Evolutionary conservation across 2,888 invertebrate genomes (phyloP).

Genomic region (Metallyticus violacea): DNA sequence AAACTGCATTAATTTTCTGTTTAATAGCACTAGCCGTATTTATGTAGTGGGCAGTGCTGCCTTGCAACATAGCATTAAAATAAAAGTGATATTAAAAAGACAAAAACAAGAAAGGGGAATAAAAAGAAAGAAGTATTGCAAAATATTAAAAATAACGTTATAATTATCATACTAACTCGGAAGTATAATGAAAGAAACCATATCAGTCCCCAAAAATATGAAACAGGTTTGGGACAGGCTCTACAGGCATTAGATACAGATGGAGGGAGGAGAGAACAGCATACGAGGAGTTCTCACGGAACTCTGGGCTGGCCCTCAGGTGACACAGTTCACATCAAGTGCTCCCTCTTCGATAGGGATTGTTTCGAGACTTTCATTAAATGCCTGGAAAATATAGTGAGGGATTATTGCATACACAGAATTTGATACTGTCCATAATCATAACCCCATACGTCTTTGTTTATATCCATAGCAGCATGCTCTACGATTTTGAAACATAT

Average conservation of each 20-base stretch:
- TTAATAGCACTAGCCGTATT: no score
- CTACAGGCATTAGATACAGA: neutral
- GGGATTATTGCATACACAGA: neutral
- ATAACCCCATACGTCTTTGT: neutral
- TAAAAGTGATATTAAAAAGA: no score
- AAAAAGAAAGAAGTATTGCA: no score
- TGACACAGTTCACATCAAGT: slow-evolving; percentile 25
- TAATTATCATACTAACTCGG: no score
- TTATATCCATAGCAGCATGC: neutral
- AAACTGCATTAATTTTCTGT: no score
- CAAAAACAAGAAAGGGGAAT: no score
- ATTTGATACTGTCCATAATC: neutral
- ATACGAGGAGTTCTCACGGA: neutral
- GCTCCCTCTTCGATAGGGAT: neutral
- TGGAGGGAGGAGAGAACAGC: neutral
- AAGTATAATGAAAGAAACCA: no score
- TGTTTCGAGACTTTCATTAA: neutral
- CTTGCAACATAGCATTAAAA: no score
- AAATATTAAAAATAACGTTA: no score
- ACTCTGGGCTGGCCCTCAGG: slow-evolving; percentile 17
- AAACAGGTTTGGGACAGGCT: neutral
- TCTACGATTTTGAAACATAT: no score
- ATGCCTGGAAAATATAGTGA: neutral
- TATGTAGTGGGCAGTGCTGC: no score
- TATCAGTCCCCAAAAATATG: no score